These are phyloP conservation scores for Sinocyclocheilus maitianheensis DNA, from an alignment of 2,113 vertebrate genomes.

Conservation along the genomic window DNA sequence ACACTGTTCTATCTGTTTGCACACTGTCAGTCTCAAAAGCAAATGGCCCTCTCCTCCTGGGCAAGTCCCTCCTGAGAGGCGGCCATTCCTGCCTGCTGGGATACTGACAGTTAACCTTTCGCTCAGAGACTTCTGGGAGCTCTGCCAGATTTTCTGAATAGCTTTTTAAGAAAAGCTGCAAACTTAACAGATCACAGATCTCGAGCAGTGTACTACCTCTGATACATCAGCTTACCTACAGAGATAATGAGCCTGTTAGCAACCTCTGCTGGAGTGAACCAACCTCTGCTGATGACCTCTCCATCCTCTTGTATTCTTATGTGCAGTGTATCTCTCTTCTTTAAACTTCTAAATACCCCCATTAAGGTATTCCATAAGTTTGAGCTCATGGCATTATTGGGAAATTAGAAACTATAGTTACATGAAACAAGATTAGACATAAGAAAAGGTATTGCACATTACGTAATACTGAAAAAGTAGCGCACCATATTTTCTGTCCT, in stretches of 20 bases:
- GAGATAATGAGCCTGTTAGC: conserved; percentile 38
- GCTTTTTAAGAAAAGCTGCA: conserved; percentile 37
- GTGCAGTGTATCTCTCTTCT: background rate
- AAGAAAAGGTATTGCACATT: too few species aligned
- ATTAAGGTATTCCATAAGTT: background rate
- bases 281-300: conserved; percentile 38
- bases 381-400: background rate
- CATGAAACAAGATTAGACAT: background rate
- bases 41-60: conserved; percentile 29
- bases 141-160: conserved; percentile 50
- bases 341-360: background rate
- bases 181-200: conserved; percentile 29
- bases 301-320: conserved; percentile 23
- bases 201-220: background rate
- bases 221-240: conserved; percentile 25
- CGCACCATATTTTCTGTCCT: background rate
- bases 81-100: conserved; percentile 34
- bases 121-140: conserved; percentile 58
- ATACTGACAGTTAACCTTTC: conserved; percentile 55
- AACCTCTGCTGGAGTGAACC: conserved; percentile 45
- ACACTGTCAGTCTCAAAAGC: conserved; percentile 28
- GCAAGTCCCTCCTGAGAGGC: conserved; percentile 29
- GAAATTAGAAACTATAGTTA: background rate
- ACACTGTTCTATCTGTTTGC: conserved; percentile 45
- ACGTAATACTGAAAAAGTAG: background rate